phyloP scores from a whole-genome alignment of 2,113 vertebrate species.

The Pao palembangensis region DNA sequence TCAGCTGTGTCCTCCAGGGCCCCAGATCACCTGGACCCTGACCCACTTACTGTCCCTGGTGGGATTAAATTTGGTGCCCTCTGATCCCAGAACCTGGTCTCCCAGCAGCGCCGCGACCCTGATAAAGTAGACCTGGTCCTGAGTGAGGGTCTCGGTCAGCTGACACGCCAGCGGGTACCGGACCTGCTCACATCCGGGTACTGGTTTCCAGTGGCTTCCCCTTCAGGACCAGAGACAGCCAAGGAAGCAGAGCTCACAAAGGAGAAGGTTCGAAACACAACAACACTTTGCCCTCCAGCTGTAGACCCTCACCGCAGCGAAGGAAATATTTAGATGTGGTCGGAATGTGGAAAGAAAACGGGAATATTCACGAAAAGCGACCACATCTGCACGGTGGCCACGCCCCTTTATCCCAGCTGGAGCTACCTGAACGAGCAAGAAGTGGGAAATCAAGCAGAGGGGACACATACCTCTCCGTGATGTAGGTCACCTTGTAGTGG shows the following conservation, averaged over 20 bases:
- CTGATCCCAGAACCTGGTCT: not conserved
- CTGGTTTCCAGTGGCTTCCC: not conserved
- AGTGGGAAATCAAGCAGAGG: too few species aligned
- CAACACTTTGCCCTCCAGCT: too few species aligned
- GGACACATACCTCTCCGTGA: not conserved
- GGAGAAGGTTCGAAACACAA: too few species aligned
- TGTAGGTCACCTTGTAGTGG: slow-evolving; percentile 27
- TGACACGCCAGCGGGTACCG: slow-evolving; percentile 44
- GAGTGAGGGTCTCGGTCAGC: slow-evolving; percentile 41
- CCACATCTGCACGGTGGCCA: too few species aligned
- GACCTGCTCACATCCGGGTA: slow-evolving; percentile 47
- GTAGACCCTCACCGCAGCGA: too few species aligned
- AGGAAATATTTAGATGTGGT: too few species aligned
- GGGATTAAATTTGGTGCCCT: not conserved
- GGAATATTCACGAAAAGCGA: too few species aligned
- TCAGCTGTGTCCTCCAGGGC: too few species aligned
- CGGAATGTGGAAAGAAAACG: too few species aligned
- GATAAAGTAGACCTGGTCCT: fast-evolving
- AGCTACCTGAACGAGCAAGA: too few species aligned
- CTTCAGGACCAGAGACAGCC: slow-evolving; percentile 16
- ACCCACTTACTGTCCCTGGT: slow-evolving; percentile 38
- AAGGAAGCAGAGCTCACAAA: not conserved
- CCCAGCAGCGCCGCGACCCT: slow-evolving; percentile 1
- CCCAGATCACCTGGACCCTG: not conserved
- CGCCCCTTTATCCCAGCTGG: too few species aligned